phyloP scores from a whole-genome alignment of 2,888 invertebrate genomes.

The Hyposoter dolosus region DNA sequence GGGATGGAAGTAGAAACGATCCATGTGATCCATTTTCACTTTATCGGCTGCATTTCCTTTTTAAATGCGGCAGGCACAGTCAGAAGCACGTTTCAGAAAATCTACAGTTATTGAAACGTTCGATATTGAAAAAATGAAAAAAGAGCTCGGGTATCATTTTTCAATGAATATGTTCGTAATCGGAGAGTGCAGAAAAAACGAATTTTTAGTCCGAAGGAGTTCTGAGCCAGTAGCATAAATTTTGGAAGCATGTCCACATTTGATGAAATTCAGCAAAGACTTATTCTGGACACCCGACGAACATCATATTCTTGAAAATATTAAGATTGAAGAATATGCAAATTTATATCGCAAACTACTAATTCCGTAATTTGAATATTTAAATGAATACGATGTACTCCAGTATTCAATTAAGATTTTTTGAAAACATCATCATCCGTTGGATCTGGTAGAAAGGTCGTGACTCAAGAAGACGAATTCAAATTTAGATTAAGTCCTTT shows the following conservation, averaged over 20 bases:
- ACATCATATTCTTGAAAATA: not conserved
- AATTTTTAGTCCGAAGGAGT: not conserved
- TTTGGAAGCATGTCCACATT: not conserved
- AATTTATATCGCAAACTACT: not conserved
- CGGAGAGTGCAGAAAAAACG: not conserved
- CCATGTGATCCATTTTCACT: not conserved
- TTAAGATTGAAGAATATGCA: conserved; percentile 8
- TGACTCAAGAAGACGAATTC: conserved; percentile 8
- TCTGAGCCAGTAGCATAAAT: not conserved
- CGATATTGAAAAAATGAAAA: not conserved
- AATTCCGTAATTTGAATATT: not conserved
- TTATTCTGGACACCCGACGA: not conserved
- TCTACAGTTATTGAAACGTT: not conserved
- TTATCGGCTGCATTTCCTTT: not conserved
- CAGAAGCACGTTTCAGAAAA: not conserved
- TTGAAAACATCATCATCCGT: not conserved
- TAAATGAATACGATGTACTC: not conserved
- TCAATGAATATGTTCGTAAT: not conserved
- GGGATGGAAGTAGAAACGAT: conserved; percentile 28
- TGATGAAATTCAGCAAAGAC: not conserved
- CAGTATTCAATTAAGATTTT: conserved; percentile 5
- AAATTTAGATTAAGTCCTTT: conserved; percentile 10
- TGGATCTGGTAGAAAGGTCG: not conserved
- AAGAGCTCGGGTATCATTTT: not conserved
- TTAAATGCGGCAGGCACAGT: not conserved